A percentile compares a stretch with the other conserved stretches of the same genome.
Conservation (phyloP, 1,140 invertebrate genomes). For the Aphis gossypii region DNA sequence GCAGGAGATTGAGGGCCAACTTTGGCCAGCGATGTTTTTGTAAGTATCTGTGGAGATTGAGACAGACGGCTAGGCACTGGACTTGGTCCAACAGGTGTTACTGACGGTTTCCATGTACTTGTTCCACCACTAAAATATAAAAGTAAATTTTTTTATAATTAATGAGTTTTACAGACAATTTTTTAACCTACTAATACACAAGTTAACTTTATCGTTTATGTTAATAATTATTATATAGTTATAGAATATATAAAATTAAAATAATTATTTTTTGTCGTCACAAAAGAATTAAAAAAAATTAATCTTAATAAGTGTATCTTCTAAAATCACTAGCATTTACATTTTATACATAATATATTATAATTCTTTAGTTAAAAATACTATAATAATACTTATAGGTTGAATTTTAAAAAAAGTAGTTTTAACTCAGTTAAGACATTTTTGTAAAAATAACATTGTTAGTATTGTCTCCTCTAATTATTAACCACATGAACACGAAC, state of each 20-base stretch:
- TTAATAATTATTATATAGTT: background rate
- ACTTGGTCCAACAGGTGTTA: conserved; percentile 73
- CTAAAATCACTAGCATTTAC: background rate
- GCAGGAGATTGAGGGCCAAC: conserved; percentile 70
- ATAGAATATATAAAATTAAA: background rate
- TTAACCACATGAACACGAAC: background rate
- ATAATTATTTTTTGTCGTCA: background rate
- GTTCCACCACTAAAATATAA: conserved; percentile 73
- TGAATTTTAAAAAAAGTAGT: background rate
- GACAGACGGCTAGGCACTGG: conserved; percentile 69
- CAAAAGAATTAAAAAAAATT: background rate
- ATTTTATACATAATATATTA: background rate
- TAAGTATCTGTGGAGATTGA: conserved; percentile 67
- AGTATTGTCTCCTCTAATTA: background rate
- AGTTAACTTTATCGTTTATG: background rate
- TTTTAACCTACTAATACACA: background rate
- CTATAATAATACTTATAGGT: background rate
- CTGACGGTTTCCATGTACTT: conserved; percentile 80
- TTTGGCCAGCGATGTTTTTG: conserved; percentile 83
- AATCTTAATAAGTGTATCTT: background rate
- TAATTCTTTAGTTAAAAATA: background rate
- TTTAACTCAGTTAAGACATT: background rate
- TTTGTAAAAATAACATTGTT: background rate
- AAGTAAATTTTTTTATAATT: background rate
- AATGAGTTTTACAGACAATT: background rate